A percentile compares a stretch with the other conserved stretches of the same genome.
These are phyloP conservation scores for Neodiprion virginianus DNA, from an alignment of 1,140 invertebrate species.

Conservation along the genomic window DNA sequence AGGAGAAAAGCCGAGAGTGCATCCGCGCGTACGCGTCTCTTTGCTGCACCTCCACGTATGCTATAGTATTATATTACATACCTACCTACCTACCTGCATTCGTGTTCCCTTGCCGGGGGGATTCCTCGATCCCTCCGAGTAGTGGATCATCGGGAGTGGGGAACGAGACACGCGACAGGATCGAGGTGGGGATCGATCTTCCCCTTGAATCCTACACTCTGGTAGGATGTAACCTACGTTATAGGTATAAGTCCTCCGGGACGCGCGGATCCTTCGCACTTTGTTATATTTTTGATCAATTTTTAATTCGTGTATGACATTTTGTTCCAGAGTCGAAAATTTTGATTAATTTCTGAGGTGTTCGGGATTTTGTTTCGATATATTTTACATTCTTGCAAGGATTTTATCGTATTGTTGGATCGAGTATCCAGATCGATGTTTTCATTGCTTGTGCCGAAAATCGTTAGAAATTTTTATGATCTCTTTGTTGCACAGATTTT, in stretches of 20 bases:
- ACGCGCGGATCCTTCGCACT: background rate
- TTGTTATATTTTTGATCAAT: background rate
- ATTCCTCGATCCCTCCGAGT: background rate
- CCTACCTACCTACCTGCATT: background rate
- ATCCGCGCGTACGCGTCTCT: conserved; percentile 15
- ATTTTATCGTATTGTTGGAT: too few relatives aligned
- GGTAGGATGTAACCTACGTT: background rate
- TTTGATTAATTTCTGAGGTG: too few relatives aligned
- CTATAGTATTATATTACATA: background rate
- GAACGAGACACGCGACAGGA: conserved; percentile 59
- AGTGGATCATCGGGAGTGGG: conserved; percentile 45
- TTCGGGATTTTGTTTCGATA: too few relatives aligned
- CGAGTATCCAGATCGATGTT: too few relatives aligned
- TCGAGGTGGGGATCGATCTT: conserved; percentile 31
- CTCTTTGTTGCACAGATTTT: too few relatives aligned
- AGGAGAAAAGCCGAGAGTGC: background rate
- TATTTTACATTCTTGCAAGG: too few relatives aligned
- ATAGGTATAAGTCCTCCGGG: background rate
- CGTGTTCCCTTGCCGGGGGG: background rate
- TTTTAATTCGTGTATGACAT: background rate
- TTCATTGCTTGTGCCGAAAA: too few relatives aligned
- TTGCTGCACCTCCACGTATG: conserved; percentile 5
- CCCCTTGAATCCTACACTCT: conserved; percentile 37
- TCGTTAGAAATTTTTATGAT: too few relatives aligned
- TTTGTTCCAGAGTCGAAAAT: too few relatives aligned